Conservation (phyloP, 2,797 vertebrate species). For the Anguilla pacifica region DNA sequence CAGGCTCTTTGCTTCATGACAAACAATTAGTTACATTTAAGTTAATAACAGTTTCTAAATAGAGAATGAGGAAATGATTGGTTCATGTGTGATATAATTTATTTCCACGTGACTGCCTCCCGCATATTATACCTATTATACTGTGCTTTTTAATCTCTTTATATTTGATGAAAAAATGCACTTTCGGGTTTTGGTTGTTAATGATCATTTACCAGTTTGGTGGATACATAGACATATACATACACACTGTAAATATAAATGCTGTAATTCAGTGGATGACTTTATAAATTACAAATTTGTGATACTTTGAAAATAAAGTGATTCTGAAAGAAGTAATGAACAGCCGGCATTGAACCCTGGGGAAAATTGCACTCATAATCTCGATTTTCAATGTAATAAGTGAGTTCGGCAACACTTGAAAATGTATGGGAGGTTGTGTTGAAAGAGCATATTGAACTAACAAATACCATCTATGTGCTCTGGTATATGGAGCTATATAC, state of each 20-base stretch:
- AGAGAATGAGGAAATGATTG: constrained; percentile 61
- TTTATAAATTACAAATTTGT: background rate
- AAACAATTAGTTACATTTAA: constrained; percentile 60
- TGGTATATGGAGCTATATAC: background rate
- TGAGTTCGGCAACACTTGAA: background rate
- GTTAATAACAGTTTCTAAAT: constrained; percentile 66
- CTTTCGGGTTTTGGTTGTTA: background rate
- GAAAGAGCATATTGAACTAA: constrained; percentile 4
- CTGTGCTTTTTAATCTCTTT: constrained; percentile 37
- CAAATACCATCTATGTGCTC: background rate
- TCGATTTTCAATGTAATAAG: background rate
- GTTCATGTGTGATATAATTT: constrained; percentile 65
- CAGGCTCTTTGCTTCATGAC: constrained; percentile 48
- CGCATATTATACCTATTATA: constrained; percentile 64
- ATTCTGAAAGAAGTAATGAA: background rate
- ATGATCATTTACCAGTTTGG: background rate
- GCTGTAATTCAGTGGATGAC: background rate
- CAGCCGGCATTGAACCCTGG: background rate
- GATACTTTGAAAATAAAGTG: background rate
- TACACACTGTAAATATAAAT: too few relatives aligned
- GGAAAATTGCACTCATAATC: background rate
- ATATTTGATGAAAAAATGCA: too few relatives aligned
- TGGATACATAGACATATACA: background rate
- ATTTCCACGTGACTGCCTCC: constrained; percentile 57
- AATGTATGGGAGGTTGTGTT: background rate